phyloP scores from a whole-genome alignment of 2,888 invertebrate species.

The Ochropacha duplaris region DNA sequence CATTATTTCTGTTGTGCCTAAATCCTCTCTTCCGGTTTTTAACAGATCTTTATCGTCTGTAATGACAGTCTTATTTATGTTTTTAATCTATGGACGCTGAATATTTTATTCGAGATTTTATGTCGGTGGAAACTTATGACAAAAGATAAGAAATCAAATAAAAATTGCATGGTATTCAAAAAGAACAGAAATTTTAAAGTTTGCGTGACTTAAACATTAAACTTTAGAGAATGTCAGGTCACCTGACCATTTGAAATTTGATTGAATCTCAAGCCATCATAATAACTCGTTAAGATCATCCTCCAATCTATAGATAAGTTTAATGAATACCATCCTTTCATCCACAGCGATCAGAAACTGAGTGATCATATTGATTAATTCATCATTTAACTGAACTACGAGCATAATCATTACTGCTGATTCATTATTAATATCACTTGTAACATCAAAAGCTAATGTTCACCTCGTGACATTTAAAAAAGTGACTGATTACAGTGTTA shows the following conservation, averaged over 20 bases:
- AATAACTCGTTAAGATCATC: not conserved
- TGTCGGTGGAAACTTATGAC: too few species aligned
- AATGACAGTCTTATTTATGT: slow-evolving; percentile 2
- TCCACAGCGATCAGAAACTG: not conserved
- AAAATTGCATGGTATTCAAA: too few species aligned
- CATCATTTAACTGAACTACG: slow-evolving; percentile 1
- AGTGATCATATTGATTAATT: not conserved
- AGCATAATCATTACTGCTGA: slow-evolving; percentile 9
- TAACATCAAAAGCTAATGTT: slow-evolving; percentile 5
- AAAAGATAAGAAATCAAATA: too few species aligned
- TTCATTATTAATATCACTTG: slow-evolving; percentile 12
- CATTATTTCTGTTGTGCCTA: slow-evolving; percentile 10
- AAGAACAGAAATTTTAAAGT: too few species aligned
- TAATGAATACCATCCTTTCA: not conserved
- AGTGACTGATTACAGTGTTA: slow-evolving; percentile 43
- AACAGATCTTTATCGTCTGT: slow-evolving; percentile 2
- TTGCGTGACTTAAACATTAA: too few species aligned
- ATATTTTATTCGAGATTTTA: too few species aligned
- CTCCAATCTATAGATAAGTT: not conserved
- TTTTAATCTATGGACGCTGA: not conserved
- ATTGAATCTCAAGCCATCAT: not conserved
- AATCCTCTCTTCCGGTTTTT: slow-evolving; percentile 10
- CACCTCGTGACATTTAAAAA: slow-evolving; percentile 27
- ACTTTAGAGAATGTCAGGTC: not conserved
- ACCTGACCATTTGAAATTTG: not conserved